These are phyloP conservation scores for Suricata suricatta DNA, from an alignment of 2,113 vertebrate species.

Conservation along the genomic window DNA sequence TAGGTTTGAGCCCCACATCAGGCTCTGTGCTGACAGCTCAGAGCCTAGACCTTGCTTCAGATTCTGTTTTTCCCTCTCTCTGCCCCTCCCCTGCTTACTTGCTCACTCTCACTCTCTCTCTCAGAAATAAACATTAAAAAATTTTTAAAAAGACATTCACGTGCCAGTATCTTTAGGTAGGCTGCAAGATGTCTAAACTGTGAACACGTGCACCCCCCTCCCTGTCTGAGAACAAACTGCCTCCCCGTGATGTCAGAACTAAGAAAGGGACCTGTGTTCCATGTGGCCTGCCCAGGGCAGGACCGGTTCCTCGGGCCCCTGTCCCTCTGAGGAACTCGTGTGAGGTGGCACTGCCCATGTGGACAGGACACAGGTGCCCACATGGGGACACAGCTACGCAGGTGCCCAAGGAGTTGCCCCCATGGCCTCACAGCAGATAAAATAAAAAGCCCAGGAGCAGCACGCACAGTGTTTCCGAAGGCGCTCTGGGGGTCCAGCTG, in stretches of 20 bases:
- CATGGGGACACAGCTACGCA: neutral
- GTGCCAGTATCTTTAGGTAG: accelerated
- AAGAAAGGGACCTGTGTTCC: neutral
- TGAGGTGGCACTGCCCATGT: accelerated
- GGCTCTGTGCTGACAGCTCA: too few species aligned
- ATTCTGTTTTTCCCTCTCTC: too few species aligned
- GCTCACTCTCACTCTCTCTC: too few species aligned
- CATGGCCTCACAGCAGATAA: neutral
- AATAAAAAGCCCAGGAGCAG: constrained; percentile 13
- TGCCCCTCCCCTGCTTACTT: too few species aligned
- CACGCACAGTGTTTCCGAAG: constrained; percentile 47
- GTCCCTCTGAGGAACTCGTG: accelerated
- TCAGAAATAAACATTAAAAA: too few species aligned
- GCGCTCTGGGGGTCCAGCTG: neutral
- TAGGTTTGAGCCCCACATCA: too few species aligned
- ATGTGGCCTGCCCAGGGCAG: accelerated
- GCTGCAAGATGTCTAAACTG: neutral
- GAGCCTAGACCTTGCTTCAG: too few species aligned
- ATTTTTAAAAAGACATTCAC: neutral
- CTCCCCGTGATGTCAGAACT: accelerated
- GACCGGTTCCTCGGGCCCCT: neutral
- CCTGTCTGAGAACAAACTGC: neutral
- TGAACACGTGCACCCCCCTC: accelerated
- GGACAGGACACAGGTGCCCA: neutral
- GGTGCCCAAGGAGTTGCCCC: neutral